Evolutionary conservation across 1,140 invertebrate species (phyloP).

Genomic region (Eumaeus atala): DNA sequence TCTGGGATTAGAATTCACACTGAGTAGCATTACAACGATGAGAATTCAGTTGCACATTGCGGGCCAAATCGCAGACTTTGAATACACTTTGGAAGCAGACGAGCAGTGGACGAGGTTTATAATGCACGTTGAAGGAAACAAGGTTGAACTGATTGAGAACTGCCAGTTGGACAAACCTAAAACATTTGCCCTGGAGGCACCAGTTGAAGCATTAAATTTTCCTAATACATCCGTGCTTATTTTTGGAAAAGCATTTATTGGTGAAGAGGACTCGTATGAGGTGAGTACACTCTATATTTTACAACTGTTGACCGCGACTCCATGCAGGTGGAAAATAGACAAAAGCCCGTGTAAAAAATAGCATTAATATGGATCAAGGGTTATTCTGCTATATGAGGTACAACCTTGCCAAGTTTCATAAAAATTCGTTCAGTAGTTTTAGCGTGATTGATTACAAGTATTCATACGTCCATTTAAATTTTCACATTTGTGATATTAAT

Average conservation of each 20-base stretch:
- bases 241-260: neutral
- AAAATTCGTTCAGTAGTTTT: no score
- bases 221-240: neutral
- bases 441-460: no score
- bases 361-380: no score
- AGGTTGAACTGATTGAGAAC: slow-evolving; percentile 5
- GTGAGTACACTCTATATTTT: neutral
- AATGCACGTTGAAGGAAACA: slow-evolving; percentile 10
- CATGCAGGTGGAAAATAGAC: no score
- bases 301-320: no score
- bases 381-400: no score
- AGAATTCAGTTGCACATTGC: neutral
- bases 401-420: no score
- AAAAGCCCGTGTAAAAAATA: no score
- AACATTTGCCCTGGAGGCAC: neutral
- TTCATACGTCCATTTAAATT: no score
- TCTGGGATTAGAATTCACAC: no score
- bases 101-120: slow-evolving; percentile 8
- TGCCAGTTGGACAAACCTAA: neutral
- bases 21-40: neutral
- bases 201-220: neutral
- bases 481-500: no score
- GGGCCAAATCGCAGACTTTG: neutral
- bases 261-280: slow-evolving; percentile 2
- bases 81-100: neutral